Evolutionary conservation across 2,888 invertebrate species (phyloP).

Genomic region (Eudemis profundana): DNA sequence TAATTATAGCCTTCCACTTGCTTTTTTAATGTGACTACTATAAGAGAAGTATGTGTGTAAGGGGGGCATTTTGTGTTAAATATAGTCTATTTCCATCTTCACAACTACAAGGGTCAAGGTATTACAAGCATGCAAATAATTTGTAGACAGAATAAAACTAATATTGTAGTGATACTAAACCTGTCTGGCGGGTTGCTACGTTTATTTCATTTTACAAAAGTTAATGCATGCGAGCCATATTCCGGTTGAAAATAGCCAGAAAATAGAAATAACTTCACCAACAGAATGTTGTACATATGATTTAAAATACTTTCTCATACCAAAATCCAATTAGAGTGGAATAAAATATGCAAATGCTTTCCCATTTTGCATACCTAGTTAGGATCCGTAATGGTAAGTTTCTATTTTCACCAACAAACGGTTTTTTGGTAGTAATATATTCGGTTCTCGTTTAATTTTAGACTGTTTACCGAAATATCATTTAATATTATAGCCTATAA

Average conservation of each 20-base stretch:
- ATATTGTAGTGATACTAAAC: neutral
- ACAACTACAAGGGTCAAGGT: neutral
- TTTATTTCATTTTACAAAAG: conserved; percentile 9
- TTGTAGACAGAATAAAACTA: no score
- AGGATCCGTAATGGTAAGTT: conserved; percentile 19
- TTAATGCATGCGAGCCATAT: neutral
- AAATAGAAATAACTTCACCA: conserved; percentile 19
- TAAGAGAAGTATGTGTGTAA: no score
- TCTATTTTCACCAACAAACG: conserved; percentile 33
- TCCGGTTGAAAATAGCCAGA: conserved; percentile 9
- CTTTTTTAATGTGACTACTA: no score
- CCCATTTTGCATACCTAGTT: conserved; percentile 32
- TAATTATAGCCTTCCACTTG: no score
- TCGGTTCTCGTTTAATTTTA: conserved; percentile 23
- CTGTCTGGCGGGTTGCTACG: neutral
- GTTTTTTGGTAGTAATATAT: conserved; percentile 23
- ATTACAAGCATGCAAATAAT: no score
- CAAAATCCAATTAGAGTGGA: conserved; percentile 34
- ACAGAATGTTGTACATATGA: conserved; percentile 23
- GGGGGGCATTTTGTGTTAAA: no score
- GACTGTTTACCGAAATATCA: conserved; percentile 14
- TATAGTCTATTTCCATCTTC: no score
- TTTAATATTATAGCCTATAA: conserved; percentile 23
- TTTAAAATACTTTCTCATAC: conserved; percentile 24
- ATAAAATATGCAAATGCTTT: conserved; percentile 36